Base-by-base conservation (phyloP, 2,113 vertebrate species). In the Xyliphius kryptos region DNA sequence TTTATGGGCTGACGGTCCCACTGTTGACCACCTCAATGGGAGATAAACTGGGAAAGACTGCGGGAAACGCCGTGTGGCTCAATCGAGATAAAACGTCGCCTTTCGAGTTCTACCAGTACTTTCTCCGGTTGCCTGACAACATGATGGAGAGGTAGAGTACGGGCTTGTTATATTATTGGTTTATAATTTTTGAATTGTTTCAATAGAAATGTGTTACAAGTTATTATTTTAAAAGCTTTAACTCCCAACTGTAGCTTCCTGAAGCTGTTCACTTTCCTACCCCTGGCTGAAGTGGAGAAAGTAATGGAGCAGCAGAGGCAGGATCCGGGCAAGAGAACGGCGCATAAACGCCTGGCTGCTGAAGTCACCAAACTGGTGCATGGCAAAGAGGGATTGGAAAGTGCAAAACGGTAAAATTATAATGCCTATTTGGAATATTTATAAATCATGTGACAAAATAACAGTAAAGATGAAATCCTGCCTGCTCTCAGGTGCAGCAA, bases 341-440 rank as follows among this genome's bases (percentile, higher is more conserved):
- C 94, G 16, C 96, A 98, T 51, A 97, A 93, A 64, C 87, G 95
- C 5, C 89, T 99, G 56, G 95, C 96, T 5, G 90, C 93, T 2
- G 96, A 99, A 83, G 92, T 98, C 53, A 97, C 93, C 4, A 98
- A 98, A 61, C 86, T 98, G 21, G 92, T 97, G 61, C 96, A 99
- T 47, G 94, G 95, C 1, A 91, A 85, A 73, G 91, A 95, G 19
- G 96, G 96, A 2, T 78, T 99, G 1, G 90, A 92, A 68, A 91
- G 89, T 40, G 95, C 96, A 11, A 98, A 96, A 74, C 94, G 95
- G 96, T 95, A 32, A 32, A 32, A 32, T 32, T 32, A 6, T 32
- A 6, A 32, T n/a, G n/a, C n/a, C n/a, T n/a, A n/a, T n/a, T n/a
- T n/a, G n/a, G n/a, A n/a, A n/a, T n/a, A n/a, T n/a, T n/a, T n/a